These are phyloP conservation scores for Pygocentrus nattereri DNA, from an alignment of 2,797 vertebrate species.

Conservation along the genomic window DNA sequence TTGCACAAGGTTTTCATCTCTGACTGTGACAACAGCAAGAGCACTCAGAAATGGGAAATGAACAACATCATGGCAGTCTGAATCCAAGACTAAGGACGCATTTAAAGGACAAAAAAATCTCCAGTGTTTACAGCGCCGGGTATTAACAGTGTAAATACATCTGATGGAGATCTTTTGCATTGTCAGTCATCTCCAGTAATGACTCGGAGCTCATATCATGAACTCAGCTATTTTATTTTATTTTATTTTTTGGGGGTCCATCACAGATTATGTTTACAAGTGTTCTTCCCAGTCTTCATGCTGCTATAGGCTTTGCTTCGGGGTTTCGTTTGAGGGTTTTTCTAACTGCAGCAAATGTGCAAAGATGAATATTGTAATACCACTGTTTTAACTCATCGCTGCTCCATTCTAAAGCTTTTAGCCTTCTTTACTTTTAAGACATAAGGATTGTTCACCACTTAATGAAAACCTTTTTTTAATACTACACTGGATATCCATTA, in stretches of 20 bases:
- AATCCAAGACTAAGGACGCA: constrained; percentile 52
- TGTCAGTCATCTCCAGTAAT: constrained; percentile 32
- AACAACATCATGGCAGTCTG: constrained; percentile 96
- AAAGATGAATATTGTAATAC: constrained; percentile 28
- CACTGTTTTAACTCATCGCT: constrained; percentile 45
- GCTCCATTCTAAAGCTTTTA: constrained; percentile 28
- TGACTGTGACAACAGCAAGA: constrained; percentile 91
- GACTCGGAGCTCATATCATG: constrained; percentile 33
- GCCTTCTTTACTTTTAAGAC: constrained; percentile 1
- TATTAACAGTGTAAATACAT: constrained; percentile 46
- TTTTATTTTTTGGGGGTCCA: constrained; percentile 20
- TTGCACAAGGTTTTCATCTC: constrained; percentile 94
- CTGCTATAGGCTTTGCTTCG: constrained; percentile 43
- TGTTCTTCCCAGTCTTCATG: constrained; percentile 45
- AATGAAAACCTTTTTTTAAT: constrained; percentile 27
- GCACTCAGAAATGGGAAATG: constrained; percentile 97
- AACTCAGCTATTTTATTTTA: constrained; percentile 28
- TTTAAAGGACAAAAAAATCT: constrained; percentile 14
- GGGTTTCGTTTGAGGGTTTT: constrained; percentile 53
- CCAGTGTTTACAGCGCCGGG: constrained; percentile 44
- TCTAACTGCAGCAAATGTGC: constrained; percentile 26
- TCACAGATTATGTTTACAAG: constrained; percentile 62
- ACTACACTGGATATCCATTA: constrained; percentile 54
- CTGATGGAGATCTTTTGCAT: constrained; percentile 18
- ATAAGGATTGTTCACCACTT: constrained; percentile 15